Conservation (phyloP, 1,140 invertebrate species). For the Sminthurinus signatus region DNA sequence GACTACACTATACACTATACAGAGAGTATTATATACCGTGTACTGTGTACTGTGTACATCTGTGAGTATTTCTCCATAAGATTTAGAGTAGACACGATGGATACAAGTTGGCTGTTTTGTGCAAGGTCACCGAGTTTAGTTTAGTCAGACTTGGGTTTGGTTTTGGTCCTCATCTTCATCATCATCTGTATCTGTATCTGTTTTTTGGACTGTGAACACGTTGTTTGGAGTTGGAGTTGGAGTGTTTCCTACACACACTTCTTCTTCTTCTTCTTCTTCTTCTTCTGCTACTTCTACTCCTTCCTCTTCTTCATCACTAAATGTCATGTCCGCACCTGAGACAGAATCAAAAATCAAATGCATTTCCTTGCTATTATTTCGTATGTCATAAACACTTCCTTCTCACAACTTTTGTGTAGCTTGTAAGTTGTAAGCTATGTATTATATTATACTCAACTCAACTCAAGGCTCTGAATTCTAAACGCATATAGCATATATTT, state of each 20-base stretch:
- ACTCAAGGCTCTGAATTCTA: too few relatives aligned
- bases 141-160: not conserved
- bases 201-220: not conserved
- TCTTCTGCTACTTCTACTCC: too few relatives aligned
- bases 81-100: too few relatives aligned
- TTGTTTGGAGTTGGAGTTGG: not conserved
- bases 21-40: too few relatives aligned
- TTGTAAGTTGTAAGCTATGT: too few relatives aligned
- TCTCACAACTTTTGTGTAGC: not conserved
- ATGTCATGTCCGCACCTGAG: constrained; percentile 34
- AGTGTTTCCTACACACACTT: not conserved
- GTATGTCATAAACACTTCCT: constrained; percentile 16
- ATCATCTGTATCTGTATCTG: not conserved
- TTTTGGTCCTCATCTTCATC: not conserved
- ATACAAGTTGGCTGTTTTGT: too few relatives aligned
- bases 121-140: too few relatives aligned
- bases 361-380: constrained; percentile 17
- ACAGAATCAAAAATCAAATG: not conserved
- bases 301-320: constrained; percentile 35
- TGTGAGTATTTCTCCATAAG: too few relatives aligned
- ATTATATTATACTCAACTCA: too few relatives aligned
- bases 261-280: not conserved
- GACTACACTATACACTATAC: too few relatives aligned
- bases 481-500: too few relatives aligned
- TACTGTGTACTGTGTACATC: too few relatives aligned